A percentile compares a stretch with the other conserved stretches of the same genome.
phyloP scores from a whole-genome alignment of 2,888 invertebrate genomes.

The Caenorhabditis japonica region DNA sequence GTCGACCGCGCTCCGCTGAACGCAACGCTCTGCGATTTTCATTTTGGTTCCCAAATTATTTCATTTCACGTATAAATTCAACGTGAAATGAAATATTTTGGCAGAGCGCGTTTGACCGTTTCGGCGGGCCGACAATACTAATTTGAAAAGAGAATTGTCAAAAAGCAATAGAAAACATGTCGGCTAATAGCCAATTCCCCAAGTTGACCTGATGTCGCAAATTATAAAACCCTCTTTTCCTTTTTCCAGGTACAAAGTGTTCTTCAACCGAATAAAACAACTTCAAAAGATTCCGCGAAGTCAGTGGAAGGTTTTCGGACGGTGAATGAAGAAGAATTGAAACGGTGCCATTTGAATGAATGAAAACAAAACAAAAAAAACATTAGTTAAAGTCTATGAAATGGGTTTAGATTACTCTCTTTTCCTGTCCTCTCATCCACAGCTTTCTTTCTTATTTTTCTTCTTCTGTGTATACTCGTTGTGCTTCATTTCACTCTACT shows the following conservation, averaged over 20 bases:
- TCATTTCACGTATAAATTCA: too few species aligned
- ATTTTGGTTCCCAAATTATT: too few species aligned
- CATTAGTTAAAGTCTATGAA: slow-evolving; percentile 6
- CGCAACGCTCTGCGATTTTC: too few species aligned
- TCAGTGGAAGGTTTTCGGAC: slow-evolving; percentile 74
- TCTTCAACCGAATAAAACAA: slow-evolving; percentile 72
- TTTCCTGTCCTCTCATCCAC: slow-evolving; percentile 20
- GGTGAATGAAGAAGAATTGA: not conserved
- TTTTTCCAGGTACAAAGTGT: slow-evolving; percentile 67
- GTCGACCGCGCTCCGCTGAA: too few species aligned
- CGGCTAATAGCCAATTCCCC: too few species aligned
- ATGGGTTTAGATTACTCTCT: slow-evolving; percentile 11
- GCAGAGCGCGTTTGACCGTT: too few species aligned
- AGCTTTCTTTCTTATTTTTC: slow-evolving; percentile 20
- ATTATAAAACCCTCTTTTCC: too few species aligned
- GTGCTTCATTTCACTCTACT: slow-evolving; percentile 10
- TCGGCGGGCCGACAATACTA: too few species aligned
- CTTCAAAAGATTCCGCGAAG: slow-evolving; percentile 74
- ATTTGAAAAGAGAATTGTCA: too few species aligned
- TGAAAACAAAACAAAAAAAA: not conserved
- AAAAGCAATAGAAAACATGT: too few species aligned
- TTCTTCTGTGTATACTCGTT: slow-evolving; percentile 13
- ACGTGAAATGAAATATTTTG: too few species aligned
- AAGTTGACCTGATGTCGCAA: too few species aligned
- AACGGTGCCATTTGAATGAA: not conserved